Conservation (phyloP, 2,888 invertebrate genomes). For the Teinopalpus imperialis region DNA sequence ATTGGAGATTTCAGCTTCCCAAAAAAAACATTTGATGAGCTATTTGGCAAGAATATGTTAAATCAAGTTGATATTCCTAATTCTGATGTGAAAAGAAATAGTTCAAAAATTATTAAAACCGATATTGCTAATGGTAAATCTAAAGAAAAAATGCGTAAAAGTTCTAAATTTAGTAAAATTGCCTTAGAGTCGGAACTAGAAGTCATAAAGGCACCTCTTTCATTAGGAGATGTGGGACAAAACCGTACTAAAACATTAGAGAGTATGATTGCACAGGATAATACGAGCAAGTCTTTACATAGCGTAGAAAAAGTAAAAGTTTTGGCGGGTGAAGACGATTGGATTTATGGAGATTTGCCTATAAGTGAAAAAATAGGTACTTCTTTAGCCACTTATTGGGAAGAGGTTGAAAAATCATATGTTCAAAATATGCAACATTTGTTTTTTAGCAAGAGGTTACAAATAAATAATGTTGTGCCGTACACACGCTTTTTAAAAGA, state of each 20-base stretch:
- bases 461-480: conserved; percentile 79
- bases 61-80: conserved; percentile 57
- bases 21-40: conserved; percentile 48
- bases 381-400: conserved; percentile 75
- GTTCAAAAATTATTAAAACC: conserved; percentile 61
- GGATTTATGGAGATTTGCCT: conserved; percentile 70
- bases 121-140: conserved; percentile 51
- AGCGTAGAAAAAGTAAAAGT: conserved; percentile 46
- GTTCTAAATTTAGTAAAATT: conserved; percentile 51
- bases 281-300: conserved; percentile 34
- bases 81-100: conserved; percentile 58
- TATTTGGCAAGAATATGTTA: conserved; percentile 68
- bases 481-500: conserved; percentile 78
- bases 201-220: conserved; percentile 47
- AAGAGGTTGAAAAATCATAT: conserved; percentile 72
- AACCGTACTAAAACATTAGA: conserved; percentile 40
- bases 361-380: conserved; percentile 55
- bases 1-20: conserved; percentile 64
- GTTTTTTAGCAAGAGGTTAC: conserved; percentile 80
- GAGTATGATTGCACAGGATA: conserved; percentile 42
- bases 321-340: conserved; percentile 68
- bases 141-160: conserved; percentile 49
- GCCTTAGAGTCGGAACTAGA: conserved; percentile 44
- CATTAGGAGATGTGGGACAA: conserved; percentile 34
- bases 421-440: conserved; percentile 78